These are phyloP conservation scores for Epizoanthus illoricatus DNA, from an alignment of 92 coral and sea anemone species.

Conservation along the genomic window DNA sequence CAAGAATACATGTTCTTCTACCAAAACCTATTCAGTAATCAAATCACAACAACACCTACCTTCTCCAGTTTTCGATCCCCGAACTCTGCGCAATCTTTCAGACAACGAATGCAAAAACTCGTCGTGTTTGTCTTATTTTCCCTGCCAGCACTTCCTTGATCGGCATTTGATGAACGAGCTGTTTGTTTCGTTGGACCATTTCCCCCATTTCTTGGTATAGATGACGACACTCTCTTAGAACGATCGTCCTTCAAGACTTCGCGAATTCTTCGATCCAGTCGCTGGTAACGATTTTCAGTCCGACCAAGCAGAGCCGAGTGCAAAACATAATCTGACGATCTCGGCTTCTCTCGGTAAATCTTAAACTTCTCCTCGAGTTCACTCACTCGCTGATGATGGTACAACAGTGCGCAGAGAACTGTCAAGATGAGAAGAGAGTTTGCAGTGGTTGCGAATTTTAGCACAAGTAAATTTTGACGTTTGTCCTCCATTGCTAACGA, in stretches of 20 bases:
- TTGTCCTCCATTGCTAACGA: background rate
- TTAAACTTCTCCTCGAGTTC: background rate
- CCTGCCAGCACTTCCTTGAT: too few species aligned
- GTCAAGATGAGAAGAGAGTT: background rate
- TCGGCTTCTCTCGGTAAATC: background rate
- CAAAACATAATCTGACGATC: background rate
- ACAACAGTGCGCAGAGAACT: background rate
- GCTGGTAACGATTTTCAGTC: background rate
- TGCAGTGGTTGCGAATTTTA: constrained; percentile 3
- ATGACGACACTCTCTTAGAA: background rate
- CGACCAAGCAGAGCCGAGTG: background rate
- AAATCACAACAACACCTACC: too few species aligned
- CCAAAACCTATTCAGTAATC: too few species aligned
- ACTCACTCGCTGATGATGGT: constrained; percentile 8
- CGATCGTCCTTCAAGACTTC: background rate
- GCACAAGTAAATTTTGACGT: background rate
- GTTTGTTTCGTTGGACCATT: too few species aligned
- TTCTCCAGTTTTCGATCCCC: too few species aligned
- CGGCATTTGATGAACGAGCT: too few species aligned
- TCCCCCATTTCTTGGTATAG: background rate
- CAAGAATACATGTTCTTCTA: too few species aligned
- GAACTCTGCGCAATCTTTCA: too few species aligned
- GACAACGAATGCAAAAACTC: too few species aligned
- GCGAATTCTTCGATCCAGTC: background rate
- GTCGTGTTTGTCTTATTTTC: too few species aligned